Conservation (phyloP, 1,140 invertebrate genomes). For the Drosophila pectinifera region DNA sequence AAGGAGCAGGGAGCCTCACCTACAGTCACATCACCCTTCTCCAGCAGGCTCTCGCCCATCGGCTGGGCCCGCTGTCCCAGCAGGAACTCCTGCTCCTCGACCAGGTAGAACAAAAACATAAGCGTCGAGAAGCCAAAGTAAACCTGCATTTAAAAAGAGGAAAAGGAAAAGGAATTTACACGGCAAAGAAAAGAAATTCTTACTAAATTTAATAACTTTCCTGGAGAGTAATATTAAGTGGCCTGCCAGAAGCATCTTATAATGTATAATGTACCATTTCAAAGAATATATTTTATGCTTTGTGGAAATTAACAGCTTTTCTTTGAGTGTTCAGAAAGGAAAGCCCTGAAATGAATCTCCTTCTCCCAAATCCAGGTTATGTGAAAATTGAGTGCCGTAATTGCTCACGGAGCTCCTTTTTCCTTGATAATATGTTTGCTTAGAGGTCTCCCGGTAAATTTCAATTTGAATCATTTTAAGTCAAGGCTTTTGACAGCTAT, state of each 20-base stretch:
- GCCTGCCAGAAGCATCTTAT: too few relatives aligned
- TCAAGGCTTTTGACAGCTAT: constrained; percentile 6
- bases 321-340: background rate
- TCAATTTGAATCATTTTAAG: background rate
- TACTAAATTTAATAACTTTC: background rate
- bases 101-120: constrained; percentile 69
- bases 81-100: constrained; percentile 74
- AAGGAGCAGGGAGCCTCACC: constrained; percentile 41
- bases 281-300: too few relatives aligned
- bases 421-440: constrained; percentile 14
- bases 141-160: constrained; percentile 41
- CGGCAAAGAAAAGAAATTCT: background rate
- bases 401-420: constrained; percentile 1
- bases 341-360: background rate
- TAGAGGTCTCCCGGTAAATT: constrained; percentile 3
- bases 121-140: constrained; percentile 77
- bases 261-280: too few relatives aligned
- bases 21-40: constrained; percentile 75
- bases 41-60: constrained; percentile 67
- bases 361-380: background rate
- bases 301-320: background rate
- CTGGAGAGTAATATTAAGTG: too few relatives aligned
- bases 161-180: constrained; percentile 6
- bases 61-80: constrained; percentile 56
- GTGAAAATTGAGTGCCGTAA: constrained; percentile 38